These are phyloP conservation scores for Megaceryle torquata DNA, from an alignment of 2,113 vertebrate species.

Conservation along the genomic window DNA sequence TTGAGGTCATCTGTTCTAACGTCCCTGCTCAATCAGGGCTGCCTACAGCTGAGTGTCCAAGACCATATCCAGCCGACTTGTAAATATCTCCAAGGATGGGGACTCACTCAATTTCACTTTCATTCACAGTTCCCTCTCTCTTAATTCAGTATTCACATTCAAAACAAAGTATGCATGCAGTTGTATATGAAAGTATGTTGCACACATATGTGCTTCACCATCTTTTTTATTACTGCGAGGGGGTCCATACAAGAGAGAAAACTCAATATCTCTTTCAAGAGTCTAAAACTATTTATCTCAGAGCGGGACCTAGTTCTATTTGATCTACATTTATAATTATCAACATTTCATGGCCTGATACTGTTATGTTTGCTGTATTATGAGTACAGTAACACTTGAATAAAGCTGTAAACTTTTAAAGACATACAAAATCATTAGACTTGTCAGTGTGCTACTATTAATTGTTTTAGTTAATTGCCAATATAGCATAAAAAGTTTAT, in stretches of 20 bases:
- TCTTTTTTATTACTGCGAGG: neutral
- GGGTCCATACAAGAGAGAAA: neutral
- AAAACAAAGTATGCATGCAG: neutral
- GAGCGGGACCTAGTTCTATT: neutral
- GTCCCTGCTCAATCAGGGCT: neutral
- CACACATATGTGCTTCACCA: neutral
- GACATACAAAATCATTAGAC: neutral
- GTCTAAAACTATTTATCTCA: neutral
- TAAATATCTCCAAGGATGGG: neutral
- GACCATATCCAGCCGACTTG: neutral
- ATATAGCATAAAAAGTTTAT: neutral
- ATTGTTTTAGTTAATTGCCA: neutral
- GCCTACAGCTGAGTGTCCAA: neutral
- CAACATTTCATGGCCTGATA: neutral
- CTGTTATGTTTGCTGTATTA: neutral
- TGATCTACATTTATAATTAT: neutral
- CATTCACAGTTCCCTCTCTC: neutral
- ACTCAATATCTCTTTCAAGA: neutral
- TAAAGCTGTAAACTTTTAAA: neutral
- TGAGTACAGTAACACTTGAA: neutral
- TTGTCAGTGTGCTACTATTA: neutral
- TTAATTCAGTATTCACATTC: neutral
- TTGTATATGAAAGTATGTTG: fast-evolving
- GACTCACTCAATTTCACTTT: neutral
- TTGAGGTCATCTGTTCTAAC: neutral